A percentile compares a stretch with the other conserved stretches of the same genome.
Evolutionary conservation across 2,888 invertebrate species (phyloP).

Genomic region (Ditula angustiorana): DNA sequence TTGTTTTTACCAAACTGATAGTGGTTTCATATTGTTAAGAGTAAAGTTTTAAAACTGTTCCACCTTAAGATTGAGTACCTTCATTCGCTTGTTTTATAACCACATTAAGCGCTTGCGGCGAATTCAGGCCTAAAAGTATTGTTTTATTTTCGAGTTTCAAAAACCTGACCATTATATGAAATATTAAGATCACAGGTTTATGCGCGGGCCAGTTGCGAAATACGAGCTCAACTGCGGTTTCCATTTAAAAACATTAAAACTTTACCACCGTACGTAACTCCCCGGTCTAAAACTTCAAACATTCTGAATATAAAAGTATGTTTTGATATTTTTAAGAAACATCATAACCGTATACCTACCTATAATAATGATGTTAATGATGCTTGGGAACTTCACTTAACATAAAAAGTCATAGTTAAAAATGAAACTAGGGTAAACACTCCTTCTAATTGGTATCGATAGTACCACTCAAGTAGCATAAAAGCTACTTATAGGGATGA

Average conservation of each 20-base stretch:
- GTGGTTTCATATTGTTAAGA: background rate
- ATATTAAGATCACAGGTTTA: background rate
- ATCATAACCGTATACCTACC: too few relatives aligned
- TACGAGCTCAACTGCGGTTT: background rate
- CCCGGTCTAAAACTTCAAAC: background rate
- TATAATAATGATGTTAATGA: too few relatives aligned
- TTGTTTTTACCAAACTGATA: too few relatives aligned
- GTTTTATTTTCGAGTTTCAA: background rate
- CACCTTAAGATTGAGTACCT: background rate
- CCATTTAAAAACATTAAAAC: constrained; percentile 1
- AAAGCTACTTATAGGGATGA: too few relatives aligned
- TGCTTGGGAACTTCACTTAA: too few relatives aligned
- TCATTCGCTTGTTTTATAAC: background rate
- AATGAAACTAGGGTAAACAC: too few relatives aligned
- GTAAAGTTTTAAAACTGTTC: background rate
- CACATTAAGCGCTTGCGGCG: background rate
- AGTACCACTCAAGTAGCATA: too few relatives aligned
- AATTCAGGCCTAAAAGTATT: background rate
- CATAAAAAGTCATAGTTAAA: too few relatives aligned
- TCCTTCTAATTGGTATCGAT: too few relatives aligned
- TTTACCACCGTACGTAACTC: background rate
- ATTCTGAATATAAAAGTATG: too few relatives aligned
- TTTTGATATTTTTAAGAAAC: too few relatives aligned
- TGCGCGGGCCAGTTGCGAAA: background rate
- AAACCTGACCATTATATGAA: background rate